These are phyloP conservation scores for Coenobita brevimanus DNA, from an alignment of 1,140 invertebrate genomes.

Conservation along the genomic window DNA sequence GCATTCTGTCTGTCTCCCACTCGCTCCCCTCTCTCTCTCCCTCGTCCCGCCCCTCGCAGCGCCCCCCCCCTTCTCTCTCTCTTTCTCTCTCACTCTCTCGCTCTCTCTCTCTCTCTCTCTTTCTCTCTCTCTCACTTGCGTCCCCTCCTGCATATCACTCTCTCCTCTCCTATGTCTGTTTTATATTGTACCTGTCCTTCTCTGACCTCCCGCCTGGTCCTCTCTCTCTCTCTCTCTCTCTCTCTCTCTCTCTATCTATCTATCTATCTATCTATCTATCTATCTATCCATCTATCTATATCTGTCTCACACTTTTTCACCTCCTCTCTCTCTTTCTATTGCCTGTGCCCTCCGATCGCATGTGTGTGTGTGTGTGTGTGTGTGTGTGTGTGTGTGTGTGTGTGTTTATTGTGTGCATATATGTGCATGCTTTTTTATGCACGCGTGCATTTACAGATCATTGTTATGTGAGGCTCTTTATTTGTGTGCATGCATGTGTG, in stretches of 20 bases:
- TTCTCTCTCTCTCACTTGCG: conserved; percentile 28
- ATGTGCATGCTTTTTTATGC: background rate
- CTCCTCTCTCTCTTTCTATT: background rate
- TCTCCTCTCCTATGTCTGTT: conserved; percentile 59
- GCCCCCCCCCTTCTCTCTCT: background rate
- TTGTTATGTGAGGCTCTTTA: background rate
- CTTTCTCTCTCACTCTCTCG: background rate
- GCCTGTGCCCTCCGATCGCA: background rate
- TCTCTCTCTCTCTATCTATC: conserved; percentile 38
- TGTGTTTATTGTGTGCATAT: background rate
- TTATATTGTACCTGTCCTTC: conserved; percentile 63
- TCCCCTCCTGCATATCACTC: conserved; percentile 55
- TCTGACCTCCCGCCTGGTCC: conserved; percentile 32
- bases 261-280: conserved; percentile 39
- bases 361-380: background rate
- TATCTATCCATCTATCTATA: conserved; percentile 38
- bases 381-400: background rate
- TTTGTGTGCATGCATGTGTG: background rate
- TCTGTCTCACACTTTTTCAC: conserved; percentile 19
- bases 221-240: conserved; percentile 29
- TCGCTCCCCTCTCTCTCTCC: conserved; percentile 34
- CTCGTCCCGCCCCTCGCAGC: background rate
- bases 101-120: background rate
- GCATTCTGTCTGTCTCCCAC: conserved; percentile 65
- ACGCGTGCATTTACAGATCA: background rate